Percentiles rank a stretch among this genome's conserved stretches.
Conservation (phyloP, 2,888 invertebrate species). For the Stictocephala bisonia region DNA sequence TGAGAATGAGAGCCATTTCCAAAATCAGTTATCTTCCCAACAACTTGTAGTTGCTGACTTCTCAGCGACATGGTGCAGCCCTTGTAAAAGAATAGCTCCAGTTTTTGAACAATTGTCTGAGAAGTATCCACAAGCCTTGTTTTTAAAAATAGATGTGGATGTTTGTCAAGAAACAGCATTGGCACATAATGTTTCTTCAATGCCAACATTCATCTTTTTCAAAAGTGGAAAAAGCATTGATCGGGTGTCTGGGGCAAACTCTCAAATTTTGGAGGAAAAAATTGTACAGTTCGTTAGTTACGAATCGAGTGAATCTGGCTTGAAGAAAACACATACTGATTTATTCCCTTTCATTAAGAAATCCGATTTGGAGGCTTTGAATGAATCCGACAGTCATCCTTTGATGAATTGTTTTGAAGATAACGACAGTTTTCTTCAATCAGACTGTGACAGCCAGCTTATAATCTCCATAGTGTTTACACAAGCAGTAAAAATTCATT, state of each 20-base stretch:
- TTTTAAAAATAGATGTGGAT: slow-evolving; percentile 96
- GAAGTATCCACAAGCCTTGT: slow-evolving; percentile 89
- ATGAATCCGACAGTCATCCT: slow-evolving; percentile 94
- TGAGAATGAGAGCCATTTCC: slow-evolving; percentile 78
- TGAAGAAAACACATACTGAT: slow-evolving; percentile 92
- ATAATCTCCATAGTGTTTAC: slow-evolving; percentile 89
- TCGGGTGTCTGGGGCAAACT: slow-evolving; percentile 88
- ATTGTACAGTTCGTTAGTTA: slow-evolving; percentile 83
- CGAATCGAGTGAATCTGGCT: slow-evolving; percentile 67
- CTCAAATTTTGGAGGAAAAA: slow-evolving; percentile 84
- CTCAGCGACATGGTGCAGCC: slow-evolving; percentile 97
- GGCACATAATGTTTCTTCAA: slow-evolving; percentile 89
- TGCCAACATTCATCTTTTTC: slow-evolving; percentile 99
- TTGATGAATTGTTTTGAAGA: slow-evolving; percentile 77
- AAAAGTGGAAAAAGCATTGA: slow-evolving; percentile 89
- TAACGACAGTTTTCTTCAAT: slow-evolving; percentile 79
- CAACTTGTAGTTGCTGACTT: slow-evolving; percentile 95
- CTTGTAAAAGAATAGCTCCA: slow-evolving; percentile 95
- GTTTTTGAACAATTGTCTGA: slow-evolving; percentile 88
- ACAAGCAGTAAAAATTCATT: slow-evolving; percentile 95
- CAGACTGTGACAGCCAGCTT: slow-evolving; percentile 95
- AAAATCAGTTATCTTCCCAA: slow-evolving; percentile 83
- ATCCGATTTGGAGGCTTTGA: slow-evolving; percentile 93
- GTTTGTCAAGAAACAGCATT: slow-evolving; percentile 90
- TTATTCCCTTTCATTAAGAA: slow-evolving; percentile 86